Base-by-base conservation (phyloP, 1,140 invertebrate species). In the Cyclina sinensis region DNA sequence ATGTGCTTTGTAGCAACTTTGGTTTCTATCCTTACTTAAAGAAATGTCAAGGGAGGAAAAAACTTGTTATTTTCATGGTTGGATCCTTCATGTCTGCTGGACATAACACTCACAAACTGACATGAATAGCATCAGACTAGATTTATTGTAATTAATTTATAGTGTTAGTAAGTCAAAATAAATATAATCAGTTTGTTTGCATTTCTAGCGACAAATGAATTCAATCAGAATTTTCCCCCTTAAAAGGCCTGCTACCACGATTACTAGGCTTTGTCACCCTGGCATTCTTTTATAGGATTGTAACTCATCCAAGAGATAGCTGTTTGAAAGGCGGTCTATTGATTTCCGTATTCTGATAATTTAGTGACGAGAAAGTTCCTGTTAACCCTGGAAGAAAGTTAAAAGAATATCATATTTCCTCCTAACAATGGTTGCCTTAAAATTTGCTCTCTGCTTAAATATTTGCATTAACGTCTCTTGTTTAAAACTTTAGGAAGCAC, bases 231-330 rank as follows among this genome's bases (percentile, higher is more conserved):
- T 76, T 76, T 76, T 65, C 18, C 24, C 73, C 73, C 43, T 78
- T 78, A 78, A 78, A 78, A 78, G 74, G 74, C 21, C 12, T 78
- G 74, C 54, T 57, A 78, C 35, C 74, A 48, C 48, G 32, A 48
- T 78, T 14, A 16, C 21, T 3, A 48, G 68, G 43, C 46, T 70
- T 84, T 84, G 82, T 84, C 62, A 84, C 82, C 43, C 39, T 39
- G 62, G 39, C 62, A 24, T 43, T 73, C 82, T 73, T 84, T 84
- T 84, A 84, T 84, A 70, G 73, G 82, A 84, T 84, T 84, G 82
- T 84, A 73, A 84, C 74, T 84, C 82, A 84, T 84, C 82, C 59
- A 39, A 70, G 82, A 84, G 82, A 84, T 84, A 84, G 82, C 46
- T 54, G 68, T 84, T 84, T 84, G 82, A 84, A 84, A 70, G 62